These are phyloP conservation scores for Laterallus jamaicensis DNA, from an alignment of 2,113 vertebrate species.

Conservation along the genomic window DNA sequence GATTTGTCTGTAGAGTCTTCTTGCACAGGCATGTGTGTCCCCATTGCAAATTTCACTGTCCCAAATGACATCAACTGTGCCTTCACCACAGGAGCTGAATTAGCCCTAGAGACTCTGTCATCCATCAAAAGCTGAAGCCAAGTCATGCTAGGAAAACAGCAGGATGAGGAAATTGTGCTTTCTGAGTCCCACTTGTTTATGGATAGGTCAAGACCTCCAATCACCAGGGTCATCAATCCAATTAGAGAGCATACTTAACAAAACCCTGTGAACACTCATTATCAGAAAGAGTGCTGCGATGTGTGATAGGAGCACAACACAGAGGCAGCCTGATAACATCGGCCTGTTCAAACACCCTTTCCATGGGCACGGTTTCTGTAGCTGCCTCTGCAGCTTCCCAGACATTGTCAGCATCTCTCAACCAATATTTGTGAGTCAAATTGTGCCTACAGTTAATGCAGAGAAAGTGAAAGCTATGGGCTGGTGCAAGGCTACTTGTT, in stretches of 20 bases:
- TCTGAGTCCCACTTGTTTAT: conserved; percentile 18
- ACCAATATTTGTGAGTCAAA: not conserved
- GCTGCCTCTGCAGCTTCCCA: not conserved
- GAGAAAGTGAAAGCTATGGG: not conserved
- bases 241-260: conserved; percentile 11
- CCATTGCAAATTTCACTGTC: conserved; percentile 19
- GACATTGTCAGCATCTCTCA: not conserved
- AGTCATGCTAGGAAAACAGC: conserved; percentile 32
- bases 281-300: not conserved
- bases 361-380: not conserved
- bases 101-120: conserved; percentile 38
- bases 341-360: not conserved
- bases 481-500: not conserved
- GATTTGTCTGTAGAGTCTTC: conserved; percentile 37
- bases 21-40: conserved; percentile 38
- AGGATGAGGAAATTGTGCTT: not conserved
- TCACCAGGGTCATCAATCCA: conserved; percentile 24
- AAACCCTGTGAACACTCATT: not conserved
- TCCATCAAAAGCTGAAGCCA: not conserved
- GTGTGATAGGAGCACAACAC: not conserved
- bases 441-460: not conserved
- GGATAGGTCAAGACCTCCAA: conserved; percentile 33
- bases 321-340: not conserved
- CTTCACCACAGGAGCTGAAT: not conserved
- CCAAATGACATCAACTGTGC: conserved; percentile 41